Evolutionary conservation across 2,113 vertebrate species (phyloP).

Genomic region (Ivindomyrus marchei): DNA sequence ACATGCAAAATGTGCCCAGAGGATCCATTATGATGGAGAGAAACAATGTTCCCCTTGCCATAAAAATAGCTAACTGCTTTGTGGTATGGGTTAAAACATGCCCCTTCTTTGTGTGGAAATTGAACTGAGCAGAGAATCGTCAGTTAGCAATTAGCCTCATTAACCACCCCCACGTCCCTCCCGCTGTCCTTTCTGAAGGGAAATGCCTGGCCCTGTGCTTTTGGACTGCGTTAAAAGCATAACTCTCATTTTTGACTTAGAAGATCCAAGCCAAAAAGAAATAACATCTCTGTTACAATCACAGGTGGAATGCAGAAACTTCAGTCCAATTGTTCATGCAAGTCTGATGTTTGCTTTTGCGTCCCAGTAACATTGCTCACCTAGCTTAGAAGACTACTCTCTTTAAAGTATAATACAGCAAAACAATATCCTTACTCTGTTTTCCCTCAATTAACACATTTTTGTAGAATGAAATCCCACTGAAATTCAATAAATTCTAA

Average conservation of each 20-base stretch:
- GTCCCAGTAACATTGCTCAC: not conserved
- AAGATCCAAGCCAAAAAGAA: not conserved
- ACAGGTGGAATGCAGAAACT: not conserved
- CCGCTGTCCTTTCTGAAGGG: not conserved
- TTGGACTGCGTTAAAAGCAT: not conserved
- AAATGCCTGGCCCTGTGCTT: not conserved
- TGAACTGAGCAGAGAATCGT: not conserved
- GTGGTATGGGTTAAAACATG: not conserved
- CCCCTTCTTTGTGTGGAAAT: not conserved
- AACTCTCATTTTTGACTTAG: not conserved
- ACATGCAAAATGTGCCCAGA: not conserved
- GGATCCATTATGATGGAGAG: not conserved
- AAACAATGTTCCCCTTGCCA: not conserved
- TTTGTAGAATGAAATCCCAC: not conserved
- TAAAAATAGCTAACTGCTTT: not conserved
- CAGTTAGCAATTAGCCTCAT: slow-evolving; percentile 1
- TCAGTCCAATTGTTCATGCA: not conserved
- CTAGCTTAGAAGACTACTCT: not conserved
- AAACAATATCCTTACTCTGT: not conserved
- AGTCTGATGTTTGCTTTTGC: not conserved
- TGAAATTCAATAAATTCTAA: not conserved
- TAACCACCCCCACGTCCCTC: not conserved
- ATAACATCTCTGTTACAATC: not conserved
- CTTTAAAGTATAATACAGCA: not conserved
- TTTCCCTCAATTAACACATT: not conserved